Evolutionary conservation across 92 coral and sea anemone genomes (phyloP).

Genomic region (Bergia puertoricense): DNA sequence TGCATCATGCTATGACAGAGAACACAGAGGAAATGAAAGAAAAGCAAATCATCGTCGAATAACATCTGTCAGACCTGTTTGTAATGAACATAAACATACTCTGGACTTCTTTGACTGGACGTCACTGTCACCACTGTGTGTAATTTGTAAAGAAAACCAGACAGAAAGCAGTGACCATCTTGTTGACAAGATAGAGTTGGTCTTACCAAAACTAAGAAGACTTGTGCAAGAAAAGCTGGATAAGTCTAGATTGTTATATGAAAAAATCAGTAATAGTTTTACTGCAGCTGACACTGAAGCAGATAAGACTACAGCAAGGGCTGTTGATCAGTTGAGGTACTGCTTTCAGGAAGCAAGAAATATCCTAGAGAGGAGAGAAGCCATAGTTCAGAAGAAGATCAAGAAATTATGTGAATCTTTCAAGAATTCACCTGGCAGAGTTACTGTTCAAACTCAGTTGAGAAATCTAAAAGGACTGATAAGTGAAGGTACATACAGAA

Average conservation of each 20-base stretch:
- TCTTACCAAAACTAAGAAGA: conserved; percentile 58
- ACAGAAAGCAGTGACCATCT: conserved; percentile 53
- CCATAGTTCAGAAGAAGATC: conserved; percentile 40
- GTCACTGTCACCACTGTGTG: conserved; percentile 64
- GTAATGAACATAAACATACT: conserved; percentile 80
- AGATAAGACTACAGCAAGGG: conserved; percentile 41
- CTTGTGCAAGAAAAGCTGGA: conserved; percentile 62
- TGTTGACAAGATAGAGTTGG: conserved; percentile 57
- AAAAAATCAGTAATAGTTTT: conserved; percentile 35
- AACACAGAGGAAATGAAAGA: conserved; percentile 80
- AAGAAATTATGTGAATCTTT: conserved; percentile 41
- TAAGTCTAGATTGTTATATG: conserved; percentile 49
- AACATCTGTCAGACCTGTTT: conserved; percentile 68
- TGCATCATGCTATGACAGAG: conserved; percentile 78
- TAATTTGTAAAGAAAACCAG: conserved; percentile 65
- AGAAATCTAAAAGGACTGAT: conserved; percentile 8
- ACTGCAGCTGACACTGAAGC: conserved; percentile 45
- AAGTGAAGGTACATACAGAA: conserved; percentile 16
- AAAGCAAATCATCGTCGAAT: conserved; percentile 79
- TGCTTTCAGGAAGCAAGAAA: conserved; percentile 51
- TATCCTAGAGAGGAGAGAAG: conserved; percentile 60
- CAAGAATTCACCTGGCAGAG: conserved; percentile 38
- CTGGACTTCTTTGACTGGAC: conserved; percentile 83
- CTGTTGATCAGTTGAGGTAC: conserved; percentile 42
- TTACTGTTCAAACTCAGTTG: conserved; percentile 23